These are phyloP conservation scores for Cosmia trapezina DNA, from an alignment of 2,888 invertebrate genomes.

Conservation along the genomic window DNA sequence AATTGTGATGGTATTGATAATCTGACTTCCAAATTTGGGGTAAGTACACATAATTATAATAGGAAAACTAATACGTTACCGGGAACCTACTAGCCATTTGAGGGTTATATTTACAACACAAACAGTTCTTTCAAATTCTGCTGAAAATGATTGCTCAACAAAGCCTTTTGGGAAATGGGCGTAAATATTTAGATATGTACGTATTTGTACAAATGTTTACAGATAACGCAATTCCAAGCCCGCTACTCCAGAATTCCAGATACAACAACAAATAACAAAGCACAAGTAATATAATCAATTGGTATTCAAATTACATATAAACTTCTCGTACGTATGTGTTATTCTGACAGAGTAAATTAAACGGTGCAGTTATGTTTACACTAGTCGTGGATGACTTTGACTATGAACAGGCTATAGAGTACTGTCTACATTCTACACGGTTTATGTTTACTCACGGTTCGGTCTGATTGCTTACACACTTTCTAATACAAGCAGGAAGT, in stretches of 20 bases:
- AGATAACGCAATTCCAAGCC: slow-evolving; percentile 43
- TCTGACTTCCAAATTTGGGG: neutral
- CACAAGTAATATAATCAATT: slow-evolving; percentile 44
- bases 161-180: slow-evolving; percentile 43
- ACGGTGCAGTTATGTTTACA: slow-evolving; percentile 63
- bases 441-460: slow-evolving; percentile 49
- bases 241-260: slow-evolving; percentile 28
- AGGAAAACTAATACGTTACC: neutral
- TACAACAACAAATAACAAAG: slow-evolving; percentile 41
- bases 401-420: slow-evolving; percentile 48
- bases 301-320: slow-evolving; percentile 55
- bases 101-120: slow-evolving; percentile 4
- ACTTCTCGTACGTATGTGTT: slow-evolving; percentile 55
- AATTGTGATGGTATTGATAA: neutral
- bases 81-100: neutral
- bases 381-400: slow-evolving; percentile 53
- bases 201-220: slow-evolving; percentile 38
- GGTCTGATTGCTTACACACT: slow-evolving; percentile 60
- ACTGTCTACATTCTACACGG: slow-evolving; percentile 11
- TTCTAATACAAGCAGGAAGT: slow-evolving; percentile 63
- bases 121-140: slow-evolving; percentile 25
- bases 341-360: slow-evolving; percentile 59
- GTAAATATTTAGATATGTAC: slow-evolving; percentile 32
- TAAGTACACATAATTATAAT: neutral
- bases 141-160: slow-evolving; percentile 33